Evolutionary conservation across 2,113 vertebrate species (phyloP).

Genomic region (Morone saxatilis): DNA sequence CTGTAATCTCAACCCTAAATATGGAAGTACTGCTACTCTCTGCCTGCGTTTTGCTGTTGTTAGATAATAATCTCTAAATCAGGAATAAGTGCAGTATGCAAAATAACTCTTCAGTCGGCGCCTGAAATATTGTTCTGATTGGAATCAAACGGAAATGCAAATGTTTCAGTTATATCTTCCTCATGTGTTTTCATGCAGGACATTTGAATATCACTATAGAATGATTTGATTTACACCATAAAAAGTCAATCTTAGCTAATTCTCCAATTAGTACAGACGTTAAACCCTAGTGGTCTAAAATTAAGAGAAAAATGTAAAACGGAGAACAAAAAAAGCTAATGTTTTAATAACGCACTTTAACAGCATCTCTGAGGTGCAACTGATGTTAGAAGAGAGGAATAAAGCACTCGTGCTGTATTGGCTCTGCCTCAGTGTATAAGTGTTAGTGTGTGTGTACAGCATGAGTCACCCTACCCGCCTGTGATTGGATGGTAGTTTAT

Average conservation of each 20-base stretch:
- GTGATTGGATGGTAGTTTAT: conserved; percentile 86
- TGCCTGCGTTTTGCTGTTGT: background rate
- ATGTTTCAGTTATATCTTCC: conserved; percentile 56
- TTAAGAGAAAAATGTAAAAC: background rate
- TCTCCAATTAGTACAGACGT: background rate
- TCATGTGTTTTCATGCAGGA: conserved; percentile 34
- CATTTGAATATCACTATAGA: conserved; percentile 48
- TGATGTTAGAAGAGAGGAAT: conserved; percentile 47
- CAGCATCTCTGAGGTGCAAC: conserved; percentile 41
- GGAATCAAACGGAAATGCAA: conserved; percentile 68
- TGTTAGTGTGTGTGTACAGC: conserved; percentile 81
- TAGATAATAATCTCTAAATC: conserved; percentile 38
- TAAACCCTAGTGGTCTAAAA: too few species aligned
- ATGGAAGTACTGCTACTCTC: background rate
- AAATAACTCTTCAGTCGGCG: conserved; percentile 17
- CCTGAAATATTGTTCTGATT: conserved; percentile 32
- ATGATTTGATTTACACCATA: background rate
- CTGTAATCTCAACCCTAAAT: background rate
- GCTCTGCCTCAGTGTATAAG: conserved; percentile 81
- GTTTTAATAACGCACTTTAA: conserved; percentile 22
- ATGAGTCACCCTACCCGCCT: conserved; percentile 87
- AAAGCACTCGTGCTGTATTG: conserved; percentile 69
- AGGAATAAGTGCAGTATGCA: conserved; percentile 38
- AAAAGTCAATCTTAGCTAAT: background rate
- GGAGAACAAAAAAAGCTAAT: background rate